These are phyloP conservation scores for Tinamus major DNA, from an alignment of 2,797 vertebrate genomes.

Conservation along the genomic window DNA sequence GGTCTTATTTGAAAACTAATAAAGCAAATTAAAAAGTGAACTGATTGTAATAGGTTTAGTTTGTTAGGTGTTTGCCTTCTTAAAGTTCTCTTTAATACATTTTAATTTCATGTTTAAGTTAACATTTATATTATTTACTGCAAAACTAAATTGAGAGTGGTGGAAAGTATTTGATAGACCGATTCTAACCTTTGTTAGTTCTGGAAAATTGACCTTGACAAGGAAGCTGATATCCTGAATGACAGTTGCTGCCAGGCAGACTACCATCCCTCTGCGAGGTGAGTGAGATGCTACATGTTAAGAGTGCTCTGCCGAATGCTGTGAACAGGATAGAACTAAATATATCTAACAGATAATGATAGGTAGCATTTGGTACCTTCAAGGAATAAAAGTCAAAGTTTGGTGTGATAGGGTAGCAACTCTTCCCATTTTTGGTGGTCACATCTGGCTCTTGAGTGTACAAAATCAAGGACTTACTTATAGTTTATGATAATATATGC, in stretches of 20 bases:
- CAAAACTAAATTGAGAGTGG: neutral
- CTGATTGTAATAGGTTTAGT: neutral
- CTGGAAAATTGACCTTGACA: neutral
- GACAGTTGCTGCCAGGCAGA: constrained; percentile 11
- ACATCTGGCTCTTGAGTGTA: neutral
- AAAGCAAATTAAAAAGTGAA: neutral
- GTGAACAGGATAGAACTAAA: neutral
- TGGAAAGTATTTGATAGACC: neutral
- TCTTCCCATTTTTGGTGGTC: neutral
- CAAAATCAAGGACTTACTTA: neutral
- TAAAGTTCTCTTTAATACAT: neutral
- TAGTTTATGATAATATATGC: neutral
- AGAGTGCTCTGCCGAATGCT: neutral
- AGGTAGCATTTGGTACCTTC: neutral
- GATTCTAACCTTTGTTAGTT: neutral
- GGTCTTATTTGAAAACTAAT: neutral
- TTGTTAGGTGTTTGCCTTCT: neutral
- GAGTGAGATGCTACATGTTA: neutral
- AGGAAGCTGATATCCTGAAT: neutral
- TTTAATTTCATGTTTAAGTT: neutral
- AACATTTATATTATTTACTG: neutral
- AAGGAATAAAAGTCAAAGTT: neutral
- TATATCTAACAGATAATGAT: neutral
- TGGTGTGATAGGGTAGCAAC: neutral
- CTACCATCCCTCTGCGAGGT: neutral